Percentiles rank a stretch among this genome's conserved stretches.
These are phyloP conservation scores for Muscidifurax raptorellus DNA, from an alignment of 1,140 invertebrate species.

Conservation along the genomic window DNA sequence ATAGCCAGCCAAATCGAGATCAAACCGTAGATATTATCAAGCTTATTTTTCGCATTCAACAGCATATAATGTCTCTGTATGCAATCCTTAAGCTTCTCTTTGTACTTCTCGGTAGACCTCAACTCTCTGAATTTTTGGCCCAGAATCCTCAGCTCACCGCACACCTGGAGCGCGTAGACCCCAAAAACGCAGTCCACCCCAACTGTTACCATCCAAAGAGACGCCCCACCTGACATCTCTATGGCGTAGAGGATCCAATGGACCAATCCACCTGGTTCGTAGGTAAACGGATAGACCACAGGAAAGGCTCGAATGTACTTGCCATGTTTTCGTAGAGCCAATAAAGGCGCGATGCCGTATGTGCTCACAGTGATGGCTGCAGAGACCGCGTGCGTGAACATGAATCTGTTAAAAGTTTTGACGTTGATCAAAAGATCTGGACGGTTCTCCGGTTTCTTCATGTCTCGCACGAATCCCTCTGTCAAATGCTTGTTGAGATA, in stretches of 20 bases:
- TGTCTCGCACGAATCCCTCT: neutral
- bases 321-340: neutral
- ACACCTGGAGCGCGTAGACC: neutral
- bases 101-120: neutral
- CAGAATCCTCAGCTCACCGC: neutral
- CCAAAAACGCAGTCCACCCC: constrained; percentile 1
- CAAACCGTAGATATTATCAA: neutral
- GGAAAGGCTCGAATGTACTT: constrained; percentile 29
- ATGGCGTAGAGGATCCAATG: neutral
- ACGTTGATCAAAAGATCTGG: neutral
- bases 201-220: neutral
- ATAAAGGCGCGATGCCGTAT: neutral
- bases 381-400: neutral
- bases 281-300: constrained; percentile 15
- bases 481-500: neutral
- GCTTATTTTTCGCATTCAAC: neutral
- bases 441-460: neutral
- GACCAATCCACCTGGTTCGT: constrained; percentile 27
- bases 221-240: neutral
- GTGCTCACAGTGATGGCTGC: neutral
- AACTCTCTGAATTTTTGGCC: neutral
- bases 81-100: neutral
- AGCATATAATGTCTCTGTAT: neutral
- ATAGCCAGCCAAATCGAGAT: neutral
- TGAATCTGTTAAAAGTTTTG: neutral